A percentile compares a stretch with the other conserved stretches of the same genome.
Conservation (phyloP, 1,140 invertebrate species). For the Hypothenemus hampei region DNA sequence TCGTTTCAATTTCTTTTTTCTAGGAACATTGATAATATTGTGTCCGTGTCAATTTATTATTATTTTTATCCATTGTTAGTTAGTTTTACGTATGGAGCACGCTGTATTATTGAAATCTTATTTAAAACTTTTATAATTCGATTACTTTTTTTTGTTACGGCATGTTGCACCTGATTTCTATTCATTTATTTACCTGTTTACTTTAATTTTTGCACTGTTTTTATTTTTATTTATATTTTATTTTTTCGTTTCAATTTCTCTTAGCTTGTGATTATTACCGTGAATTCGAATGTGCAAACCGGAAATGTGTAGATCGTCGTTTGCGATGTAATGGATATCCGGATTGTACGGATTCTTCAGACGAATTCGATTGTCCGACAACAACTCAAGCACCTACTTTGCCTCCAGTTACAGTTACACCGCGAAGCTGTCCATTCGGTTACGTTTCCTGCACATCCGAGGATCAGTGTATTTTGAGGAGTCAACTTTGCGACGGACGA, state of each 20-base stretch:
- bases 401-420: slow-evolving; percentile 27
- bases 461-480: slow-evolving; percentile 49
- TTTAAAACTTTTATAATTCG: neutral
- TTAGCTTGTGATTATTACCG: slow-evolving; percentile 60
- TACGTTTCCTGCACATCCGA: slow-evolving; percentile 51
- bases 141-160: slow-evolving; percentile 8
- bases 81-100: slow-evolving; percentile 25
- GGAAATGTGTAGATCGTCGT: slow-evolving; percentile 64
- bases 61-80: slow-evolving; percentile 13
- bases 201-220: too few species aligned
- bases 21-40: too few species aligned
- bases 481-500: slow-evolving; percentile 58
- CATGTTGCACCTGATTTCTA: slow-evolving; percentile 16
- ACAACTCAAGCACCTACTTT: slow-evolving; percentile 22
- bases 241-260: slow-evolving; percentile 30
- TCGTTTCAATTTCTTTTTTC: too few species aligned
- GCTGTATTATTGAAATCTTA: slow-evolving; percentile 2
- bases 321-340: slow-evolving; percentile 63
- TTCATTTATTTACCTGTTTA: too few species aligned
- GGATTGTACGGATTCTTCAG: slow-evolving; percentile 70
- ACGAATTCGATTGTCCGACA: slow-evolving; percentile 56
- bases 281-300: slow-evolving; percentile 72
- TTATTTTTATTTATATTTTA: slow-evolving; percentile 19
- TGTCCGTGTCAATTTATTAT: slow-evolving; percentile 4
- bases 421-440: slow-evolving; percentile 45